phyloP scores from a whole-genome alignment of 2,888 invertebrate species.

The Dolichomitus sp. region DNA sequence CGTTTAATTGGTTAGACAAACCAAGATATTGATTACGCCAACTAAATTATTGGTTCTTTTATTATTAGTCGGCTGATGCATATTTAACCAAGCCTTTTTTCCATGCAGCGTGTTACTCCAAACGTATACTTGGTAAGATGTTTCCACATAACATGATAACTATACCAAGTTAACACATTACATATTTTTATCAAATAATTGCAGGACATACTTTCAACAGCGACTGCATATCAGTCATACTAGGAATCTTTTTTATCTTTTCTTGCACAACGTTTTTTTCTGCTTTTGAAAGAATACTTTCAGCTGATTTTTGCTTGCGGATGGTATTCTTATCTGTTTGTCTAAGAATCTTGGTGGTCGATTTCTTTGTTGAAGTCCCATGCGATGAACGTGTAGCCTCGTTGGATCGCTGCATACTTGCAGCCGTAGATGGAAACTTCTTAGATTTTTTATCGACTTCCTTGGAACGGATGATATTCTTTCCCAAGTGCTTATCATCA shows the following conservation, averaged over 20 bases:
- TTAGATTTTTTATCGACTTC: constrained; percentile 1
- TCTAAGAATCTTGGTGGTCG: background rate
- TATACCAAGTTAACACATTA: background rate
- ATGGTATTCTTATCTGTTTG: background rate
- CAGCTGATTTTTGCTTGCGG: constrained; percentile 16
- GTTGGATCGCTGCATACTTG: background rate
- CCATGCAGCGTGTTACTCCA: too few relatives aligned
- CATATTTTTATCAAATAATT: background rate
- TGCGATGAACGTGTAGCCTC: background rate
- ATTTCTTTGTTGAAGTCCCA: constrained; percentile 14
- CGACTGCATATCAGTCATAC: constrained; percentile 27
- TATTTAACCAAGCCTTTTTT: too few relatives aligned
- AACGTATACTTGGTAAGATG: too few relatives aligned
- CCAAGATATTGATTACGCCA: too few relatives aligned
- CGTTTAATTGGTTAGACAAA: too few relatives aligned
- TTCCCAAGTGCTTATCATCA: constrained; percentile 1
- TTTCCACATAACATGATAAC: too few relatives aligned
- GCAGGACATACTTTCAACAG: constrained; percentile 44
- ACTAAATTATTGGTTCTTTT: too few relatives aligned
- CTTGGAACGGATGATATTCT: background rate
- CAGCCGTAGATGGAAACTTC: background rate
- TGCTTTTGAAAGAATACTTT: background rate
- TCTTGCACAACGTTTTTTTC: background rate
- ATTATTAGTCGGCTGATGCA: too few relatives aligned
- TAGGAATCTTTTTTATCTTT: background rate